Evolutionary conservation across 2,888 invertebrate species (phyloP), one percentile per base, ranked within the genome.

Genomic region (Cacoxenus indagator): DNA sequence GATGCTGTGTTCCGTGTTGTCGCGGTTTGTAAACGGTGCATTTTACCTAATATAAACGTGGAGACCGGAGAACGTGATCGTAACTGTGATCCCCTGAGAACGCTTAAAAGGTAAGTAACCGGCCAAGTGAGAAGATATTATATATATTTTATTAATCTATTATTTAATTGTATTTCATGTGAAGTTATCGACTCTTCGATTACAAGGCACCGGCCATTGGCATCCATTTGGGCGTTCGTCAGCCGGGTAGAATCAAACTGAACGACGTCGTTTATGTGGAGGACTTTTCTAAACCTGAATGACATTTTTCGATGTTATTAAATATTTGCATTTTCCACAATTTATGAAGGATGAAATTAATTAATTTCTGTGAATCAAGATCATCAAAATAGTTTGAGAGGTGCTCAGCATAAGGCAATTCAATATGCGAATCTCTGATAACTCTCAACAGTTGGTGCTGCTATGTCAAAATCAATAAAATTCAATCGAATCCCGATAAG

Each of bases 31-130:
- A 84, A 73, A 76, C 92, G 93, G 76, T 94, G 94, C 81, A 87
- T 93, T 14, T 83, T 94, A 71, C 92, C 93, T 1, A 93, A 93
- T 0, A 90, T 94, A 1, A 91, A 94, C 83, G 92, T 92, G 0
- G 90, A 91, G 73, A 92, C 91, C 0, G 93, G 92, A 1, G 87
- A 89, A 14, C 92, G 91, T 64, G 87, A 91, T 81, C 77, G 89
- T 0, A 90, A 91, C 24, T 85, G 88, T 4, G 92, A 94, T 78
- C 94, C 94, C 0, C 83, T 94, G 55, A 90, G 90, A 75, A 93
- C 93, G 22, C 87, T 94, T 22, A 92, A 90, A 86, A 90, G 87
- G 93, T 93, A 88, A 45, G 57, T 11, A n/a, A 11, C 11, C 9
- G 92, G 94, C 79, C 94, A 94, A 0, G 84, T 94, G 65, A 89